Conservation (phyloP, 2,797 vertebrate species). For the Myotis daubentonii region DNA sequence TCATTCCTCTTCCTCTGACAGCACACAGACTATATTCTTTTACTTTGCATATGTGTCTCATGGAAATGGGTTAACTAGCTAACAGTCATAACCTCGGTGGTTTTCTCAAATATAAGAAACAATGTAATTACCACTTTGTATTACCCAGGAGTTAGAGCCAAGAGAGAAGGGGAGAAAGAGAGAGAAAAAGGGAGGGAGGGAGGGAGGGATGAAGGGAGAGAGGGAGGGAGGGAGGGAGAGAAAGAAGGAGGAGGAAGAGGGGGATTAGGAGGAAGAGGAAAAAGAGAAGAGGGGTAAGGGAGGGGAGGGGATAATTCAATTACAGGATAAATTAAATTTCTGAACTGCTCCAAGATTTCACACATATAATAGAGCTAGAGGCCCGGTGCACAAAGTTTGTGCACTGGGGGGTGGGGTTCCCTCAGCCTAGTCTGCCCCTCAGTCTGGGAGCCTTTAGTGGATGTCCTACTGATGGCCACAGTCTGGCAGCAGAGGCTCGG, state of each 20-base stretch:
- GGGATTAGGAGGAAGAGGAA: too few species aligned
- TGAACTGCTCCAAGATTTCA: neutral
- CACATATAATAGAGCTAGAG: neutral
- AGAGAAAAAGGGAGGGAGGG: neutral
- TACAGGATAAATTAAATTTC: neutral
- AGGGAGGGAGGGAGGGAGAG: neutral
- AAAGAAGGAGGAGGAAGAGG: neutral
- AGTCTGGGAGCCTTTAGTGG: too few species aligned
- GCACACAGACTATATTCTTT: neutral
- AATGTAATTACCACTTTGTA: neutral
- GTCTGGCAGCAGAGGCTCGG: too few species aligned
- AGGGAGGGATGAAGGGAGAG: too few species aligned
- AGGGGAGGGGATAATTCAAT: neutral
- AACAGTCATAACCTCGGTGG: neutral
- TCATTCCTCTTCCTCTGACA: neutral
- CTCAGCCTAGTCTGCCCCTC: too few species aligned
- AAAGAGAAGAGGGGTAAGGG: neutral
- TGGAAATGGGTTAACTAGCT: neutral
- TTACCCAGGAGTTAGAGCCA: neutral
- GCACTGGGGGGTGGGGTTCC: too few species aligned
- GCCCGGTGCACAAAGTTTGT: too few species aligned
- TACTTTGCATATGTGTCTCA: neutral
- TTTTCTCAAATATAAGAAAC: neutral
- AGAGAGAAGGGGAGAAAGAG: neutral
- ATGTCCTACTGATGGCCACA: too few species aligned